phyloP scores from a whole-genome alignment of 1,140 invertebrate genomes.

The Ruditapes philippinarum region DNA sequence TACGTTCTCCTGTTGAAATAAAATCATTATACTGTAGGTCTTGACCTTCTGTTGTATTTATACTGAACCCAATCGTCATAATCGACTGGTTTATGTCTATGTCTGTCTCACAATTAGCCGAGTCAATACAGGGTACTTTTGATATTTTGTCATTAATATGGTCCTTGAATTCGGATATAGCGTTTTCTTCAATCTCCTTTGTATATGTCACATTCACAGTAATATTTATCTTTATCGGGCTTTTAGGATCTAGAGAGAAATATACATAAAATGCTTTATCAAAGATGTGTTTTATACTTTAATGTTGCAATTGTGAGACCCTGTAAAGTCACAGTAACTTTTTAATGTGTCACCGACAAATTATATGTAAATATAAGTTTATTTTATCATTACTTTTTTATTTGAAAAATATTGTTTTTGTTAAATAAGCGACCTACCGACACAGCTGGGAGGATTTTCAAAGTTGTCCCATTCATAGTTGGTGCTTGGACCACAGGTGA shows the following conservation, averaged over 20 bases:
- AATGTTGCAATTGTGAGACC: too few species aligned
- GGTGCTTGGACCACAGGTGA: not conserved
- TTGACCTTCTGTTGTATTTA: not conserved
- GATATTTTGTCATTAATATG: not conserved
- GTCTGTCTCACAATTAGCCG: not conserved
- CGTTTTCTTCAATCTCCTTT: not conserved
- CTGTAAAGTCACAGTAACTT: too few species aligned
- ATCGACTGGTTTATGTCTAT: not conserved
- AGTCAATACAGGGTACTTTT: not conserved
- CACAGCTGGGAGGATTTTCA: not conserved
- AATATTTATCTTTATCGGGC: not conserved
- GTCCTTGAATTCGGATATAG: not conserved
- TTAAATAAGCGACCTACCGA: slow-evolving; percentile 11
- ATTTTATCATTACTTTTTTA: too few species aligned
- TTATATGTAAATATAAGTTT: too few species aligned
- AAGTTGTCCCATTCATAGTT: slow-evolving; percentile 6
- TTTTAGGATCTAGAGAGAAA: not conserved
- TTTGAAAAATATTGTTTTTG: too few species aligned
- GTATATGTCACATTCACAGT: not conserved
- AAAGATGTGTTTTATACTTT: too few species aligned
- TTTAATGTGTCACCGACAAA: too few species aligned
- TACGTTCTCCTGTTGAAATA: not conserved
- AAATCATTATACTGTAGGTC: not conserved
- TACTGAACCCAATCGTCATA: not conserved
- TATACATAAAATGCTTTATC: too few species aligned